Percentiles rank a stretch among this genome's conserved stretches.
Evolutionary conservation across 2,113 vertebrate genomes (phyloP).

Genomic region (Anolis carolinensis): DNA sequence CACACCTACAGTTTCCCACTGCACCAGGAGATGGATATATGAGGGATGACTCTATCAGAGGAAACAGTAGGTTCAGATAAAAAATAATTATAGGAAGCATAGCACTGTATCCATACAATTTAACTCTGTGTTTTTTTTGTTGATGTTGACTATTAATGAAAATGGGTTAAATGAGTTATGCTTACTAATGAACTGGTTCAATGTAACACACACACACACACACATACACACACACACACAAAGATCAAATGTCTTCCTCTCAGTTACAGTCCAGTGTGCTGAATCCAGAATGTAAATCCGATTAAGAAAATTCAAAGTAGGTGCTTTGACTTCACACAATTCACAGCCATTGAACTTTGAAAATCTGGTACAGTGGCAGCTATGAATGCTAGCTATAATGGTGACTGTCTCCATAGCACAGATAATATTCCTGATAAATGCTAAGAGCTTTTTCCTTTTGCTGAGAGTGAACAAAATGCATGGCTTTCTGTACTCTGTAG

Average conservation of each 20-base stretch:
- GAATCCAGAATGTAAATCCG: not conserved
- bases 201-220: too few relatives aligned
- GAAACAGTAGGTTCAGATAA: not conserved
- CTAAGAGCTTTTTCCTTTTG: not conserved
- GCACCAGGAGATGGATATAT: not conserved
- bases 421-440: not conserved
- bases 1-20: not conserved
- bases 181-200: too few relatives aligned
- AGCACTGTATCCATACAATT: too few relatives aligned
- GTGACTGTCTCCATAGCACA: constrained; percentile 28
- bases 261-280: not conserved
- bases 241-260: not conserved
- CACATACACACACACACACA: too few relatives aligned
- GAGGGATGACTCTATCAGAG: not conserved
- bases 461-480: not conserved
- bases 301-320: not conserved
- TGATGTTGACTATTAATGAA: too few relatives aligned
- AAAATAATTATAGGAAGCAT: too few relatives aligned
- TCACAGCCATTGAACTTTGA: not conserved
- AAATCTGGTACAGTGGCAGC: not conserved
- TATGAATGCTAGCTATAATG: not conserved
- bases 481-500: constrained; percentile 25
- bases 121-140: too few relatives aligned
- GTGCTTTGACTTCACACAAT: not conserved
- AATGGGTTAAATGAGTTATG: too few relatives aligned